A percentile compares a stretch with the other conserved stretches of the same genome.
These are phyloP conservation scores for Neolamprologus toae DNA, from an alignment of 2,113 vertebrate genomes.

Conservation along the genomic window DNA sequence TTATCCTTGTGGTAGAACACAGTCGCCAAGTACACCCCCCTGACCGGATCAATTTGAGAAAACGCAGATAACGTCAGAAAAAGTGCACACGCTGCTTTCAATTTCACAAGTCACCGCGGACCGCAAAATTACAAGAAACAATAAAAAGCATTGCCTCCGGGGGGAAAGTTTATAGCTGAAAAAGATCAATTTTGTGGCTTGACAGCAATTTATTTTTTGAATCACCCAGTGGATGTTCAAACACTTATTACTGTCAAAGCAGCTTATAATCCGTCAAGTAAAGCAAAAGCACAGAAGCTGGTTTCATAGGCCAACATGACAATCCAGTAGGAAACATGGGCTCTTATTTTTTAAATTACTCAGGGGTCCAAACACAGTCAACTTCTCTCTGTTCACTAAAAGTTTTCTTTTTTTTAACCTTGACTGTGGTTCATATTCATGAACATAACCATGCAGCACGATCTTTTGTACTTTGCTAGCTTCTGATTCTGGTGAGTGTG, in stretches of 20 bases:
- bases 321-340: not conserved
- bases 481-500: not conserved
- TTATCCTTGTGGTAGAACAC: conserved; percentile 74
- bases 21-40: conserved; percentile 71
- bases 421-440: not conserved
- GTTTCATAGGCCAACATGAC: not conserved
- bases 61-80: not conserved
- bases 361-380: not conserved
- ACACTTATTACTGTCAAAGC: not conserved
- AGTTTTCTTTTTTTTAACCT: not conserved
- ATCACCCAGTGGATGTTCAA: not conserved
- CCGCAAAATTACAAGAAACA: not conserved
- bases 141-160: not conserved
- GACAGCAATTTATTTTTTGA: not conserved
- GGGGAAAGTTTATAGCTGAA: not conserved
- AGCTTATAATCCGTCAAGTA: not conserved
- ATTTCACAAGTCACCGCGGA: not conserved
- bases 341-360: not conserved
- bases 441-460: not conserved
- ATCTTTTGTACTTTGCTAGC: not conserved
- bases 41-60: not conserved
- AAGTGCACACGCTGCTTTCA: not conserved
- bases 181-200: not conserved
- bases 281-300: not conserved
- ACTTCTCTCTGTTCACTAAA: not conserved